A percentile compares a stretch with the other conserved stretches of the same genome.
Evolutionary conservation across 2,888 invertebrate genomes (phyloP).

Genomic region (Omphaloscelis lunosa): DNA sequence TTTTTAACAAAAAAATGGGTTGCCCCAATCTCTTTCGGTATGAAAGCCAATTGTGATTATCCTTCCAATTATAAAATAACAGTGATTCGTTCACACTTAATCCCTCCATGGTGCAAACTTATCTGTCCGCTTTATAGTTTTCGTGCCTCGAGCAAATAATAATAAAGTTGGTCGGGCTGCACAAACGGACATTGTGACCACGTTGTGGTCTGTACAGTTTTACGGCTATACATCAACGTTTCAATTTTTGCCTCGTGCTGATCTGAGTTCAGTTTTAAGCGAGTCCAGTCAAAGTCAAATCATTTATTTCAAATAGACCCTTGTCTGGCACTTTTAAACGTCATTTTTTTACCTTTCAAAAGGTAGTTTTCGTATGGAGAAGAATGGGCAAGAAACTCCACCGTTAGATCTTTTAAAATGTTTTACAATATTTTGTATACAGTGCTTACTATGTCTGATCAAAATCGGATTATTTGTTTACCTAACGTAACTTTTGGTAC

Average conservation of each 20-base stretch:
- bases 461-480: background rate
- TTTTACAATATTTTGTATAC: too few relatives aligned
- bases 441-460: background rate
- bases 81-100: slow-evolving; percentile 61
- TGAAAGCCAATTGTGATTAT: slow-evolving; percentile 28
- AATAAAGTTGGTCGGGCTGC: slow-evolving; percentile 78
- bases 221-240: slow-evolving; percentile 68
- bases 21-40: slow-evolving; percentile 12
- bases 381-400: too few relatives aligned
- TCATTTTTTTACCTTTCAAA: too few relatives aligned
- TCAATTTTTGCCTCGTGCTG: slow-evolving; percentile 43
- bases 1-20: slow-evolving; percentile 27
- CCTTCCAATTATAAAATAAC: slow-evolving; percentile 60
- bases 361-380: too few relatives aligned
- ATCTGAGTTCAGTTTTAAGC: slow-evolving; percentile 38
- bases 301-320: too few relatives aligned
- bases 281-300: too few relatives aligned
- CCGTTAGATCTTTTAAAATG: too few relatives aligned
- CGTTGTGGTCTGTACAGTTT: slow-evolving; percentile 70
- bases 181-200: slow-evolving; percentile 75
- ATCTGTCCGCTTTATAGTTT: slow-evolving; percentile 80
- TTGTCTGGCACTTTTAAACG: too few relatives aligned
- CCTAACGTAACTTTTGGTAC: background rate
- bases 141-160: slow-evolving; percentile 82
- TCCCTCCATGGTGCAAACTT: slow-evolving; percentile 73